These are phyloP conservation scores for Drosophila phalerata DNA, from an alignment of 2,888 invertebrate species.

Conservation along the genomic window DNA sequence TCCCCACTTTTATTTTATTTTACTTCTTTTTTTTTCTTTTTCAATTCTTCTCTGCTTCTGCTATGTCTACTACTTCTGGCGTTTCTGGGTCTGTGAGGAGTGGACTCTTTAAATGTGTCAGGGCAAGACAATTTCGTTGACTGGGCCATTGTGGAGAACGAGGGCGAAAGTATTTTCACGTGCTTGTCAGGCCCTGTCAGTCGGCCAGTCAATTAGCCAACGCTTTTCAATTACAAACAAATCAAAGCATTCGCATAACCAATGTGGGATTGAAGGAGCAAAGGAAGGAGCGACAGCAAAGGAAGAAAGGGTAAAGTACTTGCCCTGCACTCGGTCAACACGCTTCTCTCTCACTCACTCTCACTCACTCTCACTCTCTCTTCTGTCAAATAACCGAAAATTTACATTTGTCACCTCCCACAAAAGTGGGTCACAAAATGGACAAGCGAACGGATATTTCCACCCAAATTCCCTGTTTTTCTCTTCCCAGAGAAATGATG, in stretches of 20 bases:
- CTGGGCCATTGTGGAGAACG: slow-evolving; percentile 32
- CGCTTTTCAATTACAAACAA: slow-evolving; percentile 77
- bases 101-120: slow-evolving; percentile 55
- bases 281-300: background rate
- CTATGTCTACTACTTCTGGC: background rate
- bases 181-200: slow-evolving; percentile 69
- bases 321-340: background rate
- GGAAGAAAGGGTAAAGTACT: background rate
- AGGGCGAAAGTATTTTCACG: slow-evolving; percentile 67
- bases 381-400: slow-evolving; percentile 40
- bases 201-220: slow-evolving; percentile 79
- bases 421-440: slow-evolving; percentile 63
- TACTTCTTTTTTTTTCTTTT: slow-evolving; percentile 1
- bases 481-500: slow-evolving; percentile 1
- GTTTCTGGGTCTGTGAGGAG: slow-evolving; percentile 8
- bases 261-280: background rate
- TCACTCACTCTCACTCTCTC: background rate
- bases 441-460: slow-evolving; percentile 44
- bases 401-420: slow-evolving; percentile 69
- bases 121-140: slow-evolving; percentile 45
- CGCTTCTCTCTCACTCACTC: background rate
- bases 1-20: background rate
- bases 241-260: slow-evolving; percentile 51
- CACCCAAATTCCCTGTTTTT: background rate
- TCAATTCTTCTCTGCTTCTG: slow-evolving; percentile 22